Evolutionary conservation across 2,888 invertebrate species (phyloP).

Genomic region (Archips crataeganus): DNA sequence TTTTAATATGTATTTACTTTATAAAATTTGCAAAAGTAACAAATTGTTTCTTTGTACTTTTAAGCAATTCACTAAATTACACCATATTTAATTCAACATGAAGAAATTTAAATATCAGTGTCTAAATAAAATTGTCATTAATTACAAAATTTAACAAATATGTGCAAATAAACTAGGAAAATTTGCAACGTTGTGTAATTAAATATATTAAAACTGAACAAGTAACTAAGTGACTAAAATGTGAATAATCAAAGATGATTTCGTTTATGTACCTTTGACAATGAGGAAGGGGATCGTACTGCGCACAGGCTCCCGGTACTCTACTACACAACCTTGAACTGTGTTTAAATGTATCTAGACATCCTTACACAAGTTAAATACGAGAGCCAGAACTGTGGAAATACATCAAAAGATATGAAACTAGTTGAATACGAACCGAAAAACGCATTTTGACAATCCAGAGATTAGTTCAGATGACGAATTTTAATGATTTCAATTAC

Average conservation of each 20-base stretch:
- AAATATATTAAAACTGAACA: conserved; percentile 81
- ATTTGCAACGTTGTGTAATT: conserved; percentile 81
- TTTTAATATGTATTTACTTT: conserved; percentile 83
- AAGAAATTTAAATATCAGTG: conserved; percentile 75
- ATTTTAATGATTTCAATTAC: too few species aligned
- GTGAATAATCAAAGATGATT: conserved; percentile 78
- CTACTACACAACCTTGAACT: conserved; percentile 67
- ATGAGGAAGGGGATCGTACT: conserved; percentile 58
- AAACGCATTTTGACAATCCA: conserved; percentile 51
- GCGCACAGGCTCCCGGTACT: conserved; percentile 53
- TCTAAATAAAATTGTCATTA: conserved; percentile 83
- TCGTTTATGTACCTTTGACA: conserved; percentile 61
- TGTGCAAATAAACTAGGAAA: conserved; percentile 85
- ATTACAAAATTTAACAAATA: conserved; percentile 83
- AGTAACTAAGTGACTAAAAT: conserved; percentile 80
- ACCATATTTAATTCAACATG: conserved; percentile 81
- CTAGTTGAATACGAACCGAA: conserved; percentile 42
- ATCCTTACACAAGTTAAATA: conserved; percentile 11
- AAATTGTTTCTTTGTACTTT: conserved; percentile 89
- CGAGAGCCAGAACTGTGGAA: conserved; percentile 3
- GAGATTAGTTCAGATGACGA: conserved; percentile 25
- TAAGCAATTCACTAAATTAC: conserved; percentile 88
- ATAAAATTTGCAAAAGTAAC: conserved; percentile 91
- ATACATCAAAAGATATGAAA: conserved; percentile 17
- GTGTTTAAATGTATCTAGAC: conserved; percentile 6